These are phyloP conservation scores for Apodemia mormo DNA, from an alignment of 2,888 invertebrate species.

Conservation along the genomic window DNA sequence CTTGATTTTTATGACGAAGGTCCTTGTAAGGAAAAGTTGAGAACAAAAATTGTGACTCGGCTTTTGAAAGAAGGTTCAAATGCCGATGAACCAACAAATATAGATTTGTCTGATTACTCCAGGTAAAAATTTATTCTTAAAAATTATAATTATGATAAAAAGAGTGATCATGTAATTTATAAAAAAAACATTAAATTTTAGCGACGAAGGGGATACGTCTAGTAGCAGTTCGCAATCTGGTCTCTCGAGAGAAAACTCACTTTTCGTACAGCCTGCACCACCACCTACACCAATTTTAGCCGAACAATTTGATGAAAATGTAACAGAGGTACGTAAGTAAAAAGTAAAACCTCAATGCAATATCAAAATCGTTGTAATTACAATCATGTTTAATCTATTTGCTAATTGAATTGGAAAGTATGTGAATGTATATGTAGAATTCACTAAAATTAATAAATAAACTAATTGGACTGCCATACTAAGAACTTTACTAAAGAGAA, in stretches of 20 bases:
- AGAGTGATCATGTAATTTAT: not conserved
- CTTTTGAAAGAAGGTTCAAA: constrained; percentile 91
- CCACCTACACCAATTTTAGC: constrained; percentile 86
- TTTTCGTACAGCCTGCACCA: constrained; percentile 79
- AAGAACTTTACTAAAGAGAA: no score
- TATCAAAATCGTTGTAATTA: no score
- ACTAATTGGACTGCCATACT: no score
- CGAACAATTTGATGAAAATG: constrained; percentile 55
- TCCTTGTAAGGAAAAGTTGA: constrained; percentile 90
- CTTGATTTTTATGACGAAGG: constrained; percentile 94
- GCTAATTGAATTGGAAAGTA: no score
- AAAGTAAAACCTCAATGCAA: not conserved
- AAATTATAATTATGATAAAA: not conserved
- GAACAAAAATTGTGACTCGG: constrained; percentile 90
- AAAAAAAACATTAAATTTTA: constrained; percentile 47
- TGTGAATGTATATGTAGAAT: no score
- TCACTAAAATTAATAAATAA: no score
- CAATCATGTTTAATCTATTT: no score
- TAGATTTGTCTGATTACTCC: constrained; percentile 92
- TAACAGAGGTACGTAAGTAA: constrained; percentile 50
- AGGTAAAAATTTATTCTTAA: constrained; percentile 77
- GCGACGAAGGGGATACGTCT: constrained; percentile 90
- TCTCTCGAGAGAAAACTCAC: constrained; percentile 73
- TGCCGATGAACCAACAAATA: constrained; percentile 93
- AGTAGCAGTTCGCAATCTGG: constrained; percentile 85